Evolutionary conservation across 2,113 vertebrate species (phyloP).

Genomic region (Aegotheles bennettii): DNA sequence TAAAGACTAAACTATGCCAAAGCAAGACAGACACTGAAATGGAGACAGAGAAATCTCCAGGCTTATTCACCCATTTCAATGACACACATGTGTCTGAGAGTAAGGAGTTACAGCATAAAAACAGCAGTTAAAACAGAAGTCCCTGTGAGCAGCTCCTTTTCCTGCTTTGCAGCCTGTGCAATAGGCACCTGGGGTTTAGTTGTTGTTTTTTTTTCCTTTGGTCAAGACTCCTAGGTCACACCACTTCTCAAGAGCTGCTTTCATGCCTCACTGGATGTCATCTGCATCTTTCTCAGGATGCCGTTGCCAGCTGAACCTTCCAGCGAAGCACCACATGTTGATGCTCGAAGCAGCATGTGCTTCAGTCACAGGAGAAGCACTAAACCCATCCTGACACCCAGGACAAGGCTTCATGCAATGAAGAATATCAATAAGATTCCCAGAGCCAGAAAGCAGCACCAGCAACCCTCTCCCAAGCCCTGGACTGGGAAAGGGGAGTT

Average conservation of each 20-base stretch:
- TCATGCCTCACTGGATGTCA: not conserved
- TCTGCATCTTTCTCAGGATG: not conserved
- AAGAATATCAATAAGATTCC: not conserved
- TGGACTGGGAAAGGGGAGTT: not conserved
- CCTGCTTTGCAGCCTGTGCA: not conserved
- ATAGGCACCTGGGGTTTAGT: not conserved
- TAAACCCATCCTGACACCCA: not conserved
- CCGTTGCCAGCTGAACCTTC: not conserved
- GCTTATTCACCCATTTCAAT: not conserved
- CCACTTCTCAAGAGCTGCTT: not conserved
- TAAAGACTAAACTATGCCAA: not conserved
- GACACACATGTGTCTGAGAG: accelerated
- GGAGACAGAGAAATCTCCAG: not conserved
- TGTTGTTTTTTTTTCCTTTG: not conserved
- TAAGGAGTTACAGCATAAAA: not conserved
- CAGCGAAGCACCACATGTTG: not conserved
- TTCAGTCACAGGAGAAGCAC: not conserved
- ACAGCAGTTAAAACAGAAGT: not conserved
- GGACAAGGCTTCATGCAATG: not conserved
- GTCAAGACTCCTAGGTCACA: not conserved
- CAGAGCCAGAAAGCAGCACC: not conserved
- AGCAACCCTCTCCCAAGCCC: not conserved
- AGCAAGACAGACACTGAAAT: accelerated
- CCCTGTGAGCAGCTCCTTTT: not conserved
- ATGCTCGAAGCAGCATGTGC: not conserved